Conservation (phyloP, 2,888 invertebrate species). For the Calameuta idolon region DNA sequence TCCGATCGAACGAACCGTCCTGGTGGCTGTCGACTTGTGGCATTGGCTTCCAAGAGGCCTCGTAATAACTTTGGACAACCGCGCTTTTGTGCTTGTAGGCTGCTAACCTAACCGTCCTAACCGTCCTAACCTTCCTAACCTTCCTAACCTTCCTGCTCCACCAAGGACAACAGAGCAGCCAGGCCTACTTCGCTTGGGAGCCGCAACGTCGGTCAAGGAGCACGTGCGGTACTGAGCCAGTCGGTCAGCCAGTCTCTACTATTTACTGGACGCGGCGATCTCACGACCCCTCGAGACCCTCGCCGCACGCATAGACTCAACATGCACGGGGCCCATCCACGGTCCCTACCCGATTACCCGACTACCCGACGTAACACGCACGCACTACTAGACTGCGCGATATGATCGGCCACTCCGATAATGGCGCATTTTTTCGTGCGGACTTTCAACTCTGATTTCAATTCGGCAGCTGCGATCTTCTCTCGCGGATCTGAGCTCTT, state of each 20-base stretch:
- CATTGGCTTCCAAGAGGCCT: slow-evolving; percentile 15
- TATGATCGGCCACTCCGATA: too few relatives aligned
- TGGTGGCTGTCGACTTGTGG: too few relatives aligned
- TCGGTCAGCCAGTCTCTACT: not conserved
- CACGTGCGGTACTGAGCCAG: not conserved
- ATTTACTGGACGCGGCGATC: not conserved
- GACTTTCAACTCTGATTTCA: too few relatives aligned
- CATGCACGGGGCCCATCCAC: not conserved
- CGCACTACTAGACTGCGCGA: too few relatives aligned
- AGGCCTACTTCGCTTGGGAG: not conserved
- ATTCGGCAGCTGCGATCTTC: too few relatives aligned
- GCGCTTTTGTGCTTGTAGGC: slow-evolving; percentile 6
- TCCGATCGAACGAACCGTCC: too few relatives aligned
- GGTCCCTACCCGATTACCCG: not conserved
- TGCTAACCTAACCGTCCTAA: not conserved
- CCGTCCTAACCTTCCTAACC: not conserved
- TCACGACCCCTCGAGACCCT: slow-evolving; percentile 9
- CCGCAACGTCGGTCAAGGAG: not conserved
- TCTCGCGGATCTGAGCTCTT: too few relatives aligned
- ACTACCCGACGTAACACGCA: too few relatives aligned
- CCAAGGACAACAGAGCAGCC: not conserved
- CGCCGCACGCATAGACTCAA: not conserved
- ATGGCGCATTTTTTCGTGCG: too few relatives aligned
- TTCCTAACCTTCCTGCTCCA: not conserved
- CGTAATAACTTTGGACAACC: slow-evolving; percentile 27